These are phyloP conservation scores for Probosciger aterrimus DNA, from an alignment of 2,113 vertebrate genomes.

Conservation along the genomic window DNA sequence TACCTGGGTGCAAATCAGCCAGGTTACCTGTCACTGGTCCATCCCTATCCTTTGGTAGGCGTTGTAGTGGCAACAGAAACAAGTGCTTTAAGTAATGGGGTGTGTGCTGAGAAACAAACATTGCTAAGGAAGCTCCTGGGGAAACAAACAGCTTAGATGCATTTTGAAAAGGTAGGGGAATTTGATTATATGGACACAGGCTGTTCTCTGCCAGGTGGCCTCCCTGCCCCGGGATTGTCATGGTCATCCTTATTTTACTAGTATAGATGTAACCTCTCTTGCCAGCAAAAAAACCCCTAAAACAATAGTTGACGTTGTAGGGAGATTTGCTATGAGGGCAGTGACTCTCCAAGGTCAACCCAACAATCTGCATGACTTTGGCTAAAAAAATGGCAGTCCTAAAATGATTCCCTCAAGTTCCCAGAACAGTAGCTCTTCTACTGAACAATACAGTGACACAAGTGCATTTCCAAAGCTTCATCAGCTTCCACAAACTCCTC, in stretches of 20 bases:
- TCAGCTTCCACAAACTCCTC: neutral
- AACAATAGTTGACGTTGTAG: neutral
- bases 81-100: neutral
- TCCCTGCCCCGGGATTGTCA: neutral
- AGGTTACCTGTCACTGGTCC: neutral
- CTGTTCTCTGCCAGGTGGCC: neutral
- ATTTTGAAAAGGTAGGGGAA: neutral
- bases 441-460: accelerated
- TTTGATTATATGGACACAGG: neutral
- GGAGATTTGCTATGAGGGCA: neutral
- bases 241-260: neutral
- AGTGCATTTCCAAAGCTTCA: neutral
- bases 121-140: neutral
- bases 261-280: neutral
- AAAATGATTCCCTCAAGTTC: neutral
- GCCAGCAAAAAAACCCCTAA: neutral
- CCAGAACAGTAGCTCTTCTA: neutral
- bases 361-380: neutral
- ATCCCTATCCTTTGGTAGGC: neutral
- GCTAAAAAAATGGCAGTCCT: neutral
- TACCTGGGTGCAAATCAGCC: neutral
- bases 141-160: neutral
- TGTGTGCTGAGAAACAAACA: neutral
- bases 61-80: neutral
- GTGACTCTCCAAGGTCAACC: neutral